Evolutionary conservation across 2,113 vertebrate genomes (phyloP).

Genomic region (Forbesichthys agassizii): DNA sequence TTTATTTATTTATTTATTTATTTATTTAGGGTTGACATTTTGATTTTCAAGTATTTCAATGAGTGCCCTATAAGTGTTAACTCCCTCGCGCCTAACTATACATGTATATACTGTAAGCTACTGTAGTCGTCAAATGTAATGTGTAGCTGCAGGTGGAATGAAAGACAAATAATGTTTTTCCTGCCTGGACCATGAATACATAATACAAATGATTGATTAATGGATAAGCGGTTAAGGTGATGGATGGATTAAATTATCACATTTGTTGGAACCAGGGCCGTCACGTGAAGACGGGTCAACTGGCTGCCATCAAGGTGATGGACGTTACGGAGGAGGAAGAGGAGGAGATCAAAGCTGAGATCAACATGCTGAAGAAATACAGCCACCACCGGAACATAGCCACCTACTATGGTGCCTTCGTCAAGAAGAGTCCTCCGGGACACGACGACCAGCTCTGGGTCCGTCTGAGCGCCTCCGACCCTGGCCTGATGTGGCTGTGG

Average conservation of each 20-base stretch:
- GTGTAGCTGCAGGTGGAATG: too few species aligned
- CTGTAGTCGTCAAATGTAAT: too few species aligned
- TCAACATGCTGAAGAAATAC: slow-evolving; percentile 96
- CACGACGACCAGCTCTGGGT: slow-evolving; percentile 94
- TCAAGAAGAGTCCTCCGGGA: slow-evolving; percentile 94
- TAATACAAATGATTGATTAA: too few species aligned
- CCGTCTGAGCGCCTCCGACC: slow-evolving; percentile 30
- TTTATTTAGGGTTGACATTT: too few species aligned
- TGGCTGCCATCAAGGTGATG: slow-evolving; percentile 96
- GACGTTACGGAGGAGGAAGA: slow-evolving; percentile 94
- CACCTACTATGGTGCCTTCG: slow-evolving; percentile 92
- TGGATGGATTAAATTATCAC: neutral
- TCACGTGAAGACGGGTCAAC: slow-evolving; percentile 91
- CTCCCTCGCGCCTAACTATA: too few species aligned
- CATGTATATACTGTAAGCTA: too few species aligned
- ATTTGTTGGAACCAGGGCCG: slow-evolving; percentile 76
- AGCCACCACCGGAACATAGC: slow-evolving; percentile 94
- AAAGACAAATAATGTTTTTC: too few species aligned
- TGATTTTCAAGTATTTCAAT: too few species aligned
- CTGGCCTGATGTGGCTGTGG: neutral
- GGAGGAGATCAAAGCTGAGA: slow-evolving; percentile 93
- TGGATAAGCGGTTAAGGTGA: neutral
- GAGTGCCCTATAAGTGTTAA: too few species aligned
- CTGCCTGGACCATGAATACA: too few species aligned
- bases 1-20: too few species aligned